These are phyloP conservation scores for Moxostoma hubbsi DNA, from an alignment of 2,797 vertebrate genomes.

Conservation along the genomic window DNA sequence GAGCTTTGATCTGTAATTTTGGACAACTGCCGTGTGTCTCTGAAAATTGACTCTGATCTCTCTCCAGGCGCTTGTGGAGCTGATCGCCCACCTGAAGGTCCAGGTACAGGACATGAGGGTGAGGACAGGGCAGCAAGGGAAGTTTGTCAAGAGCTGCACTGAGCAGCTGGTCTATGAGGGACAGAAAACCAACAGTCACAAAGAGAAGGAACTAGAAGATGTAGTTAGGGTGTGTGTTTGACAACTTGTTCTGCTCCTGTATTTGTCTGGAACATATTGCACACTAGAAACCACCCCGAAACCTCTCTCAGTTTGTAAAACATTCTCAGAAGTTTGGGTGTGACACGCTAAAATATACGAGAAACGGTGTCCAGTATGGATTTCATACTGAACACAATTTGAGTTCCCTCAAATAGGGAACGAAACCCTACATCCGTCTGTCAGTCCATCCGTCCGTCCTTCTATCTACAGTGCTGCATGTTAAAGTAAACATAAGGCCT, in stretches of 20 bases:
- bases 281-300: not conserved
- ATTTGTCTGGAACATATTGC: conserved; percentile 13
- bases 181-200: conserved; percentile 71
- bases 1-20: not conserved
- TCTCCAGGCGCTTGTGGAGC: conserved; percentile 71
- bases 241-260: not conserved
- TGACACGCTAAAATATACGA: too few relatives aligned
- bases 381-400: too few relatives aligned
- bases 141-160: conserved; percentile 71
- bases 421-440: too few relatives aligned
- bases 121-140: conserved; percentile 70
- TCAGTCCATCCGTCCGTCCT: too few relatives aligned
- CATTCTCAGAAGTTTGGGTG: too few relatives aligned
- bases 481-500: too few relatives aligned
- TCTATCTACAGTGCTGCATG: too few relatives aligned
- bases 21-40: not conserved
- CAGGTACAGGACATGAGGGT: conserved; percentile 77
- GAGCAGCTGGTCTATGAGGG: conserved; percentile 76
- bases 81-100: conserved; percentile 71
- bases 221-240: conserved; percentile 76
- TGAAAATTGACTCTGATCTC: not conserved
- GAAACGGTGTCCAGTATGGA: too few relatives aligned
- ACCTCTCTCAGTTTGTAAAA: not conserved
- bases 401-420: too few relatives aligned
- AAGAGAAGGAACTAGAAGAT: conserved; percentile 74